phyloP scores from a whole-genome alignment of 2,888 invertebrate species.

The Aphodius sticticus region DNA sequence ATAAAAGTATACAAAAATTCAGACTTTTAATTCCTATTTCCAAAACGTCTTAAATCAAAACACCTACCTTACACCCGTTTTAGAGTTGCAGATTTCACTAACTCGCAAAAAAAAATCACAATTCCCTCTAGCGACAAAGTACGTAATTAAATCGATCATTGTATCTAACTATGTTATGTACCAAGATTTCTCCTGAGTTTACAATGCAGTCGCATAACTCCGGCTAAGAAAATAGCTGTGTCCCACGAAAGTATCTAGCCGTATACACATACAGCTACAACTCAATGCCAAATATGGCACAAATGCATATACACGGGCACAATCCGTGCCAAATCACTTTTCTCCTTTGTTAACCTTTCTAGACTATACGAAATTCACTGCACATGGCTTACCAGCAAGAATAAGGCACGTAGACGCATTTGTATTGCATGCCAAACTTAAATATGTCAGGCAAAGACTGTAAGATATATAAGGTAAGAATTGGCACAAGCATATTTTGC shows the following conservation, averaged over 20 bases:
- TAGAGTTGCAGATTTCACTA: too few species aligned
- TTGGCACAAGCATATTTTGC: background rate
- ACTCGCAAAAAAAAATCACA: background rate
- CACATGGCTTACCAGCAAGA: too few species aligned
- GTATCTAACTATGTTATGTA: background rate
- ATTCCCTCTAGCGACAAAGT: background rate
- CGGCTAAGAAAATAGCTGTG: background rate
- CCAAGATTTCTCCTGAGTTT: background rate
- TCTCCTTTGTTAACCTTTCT: background rate
- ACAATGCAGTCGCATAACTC: constrained; percentile 4
- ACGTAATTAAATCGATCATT: background rate
- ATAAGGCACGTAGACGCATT: too few species aligned
- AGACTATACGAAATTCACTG: background rate
- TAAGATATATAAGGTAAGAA: background rate
- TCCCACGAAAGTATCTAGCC: background rate
- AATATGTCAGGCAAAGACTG: background rate
- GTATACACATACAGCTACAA: background rate
- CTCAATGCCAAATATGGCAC: background rate
- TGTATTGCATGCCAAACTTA: background rate
- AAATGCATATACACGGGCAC: background rate
- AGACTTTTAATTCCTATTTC: too few species aligned
- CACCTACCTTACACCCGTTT: too few species aligned
- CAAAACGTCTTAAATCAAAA: too few species aligned
- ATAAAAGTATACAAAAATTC: too few species aligned
- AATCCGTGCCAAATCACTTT: background rate